Evolutionary conservation across 2,888 invertebrate genomes (phyloP), one percentile per base, ranked within the genome.

Genomic region (Mythimna albipuncta): DNA sequence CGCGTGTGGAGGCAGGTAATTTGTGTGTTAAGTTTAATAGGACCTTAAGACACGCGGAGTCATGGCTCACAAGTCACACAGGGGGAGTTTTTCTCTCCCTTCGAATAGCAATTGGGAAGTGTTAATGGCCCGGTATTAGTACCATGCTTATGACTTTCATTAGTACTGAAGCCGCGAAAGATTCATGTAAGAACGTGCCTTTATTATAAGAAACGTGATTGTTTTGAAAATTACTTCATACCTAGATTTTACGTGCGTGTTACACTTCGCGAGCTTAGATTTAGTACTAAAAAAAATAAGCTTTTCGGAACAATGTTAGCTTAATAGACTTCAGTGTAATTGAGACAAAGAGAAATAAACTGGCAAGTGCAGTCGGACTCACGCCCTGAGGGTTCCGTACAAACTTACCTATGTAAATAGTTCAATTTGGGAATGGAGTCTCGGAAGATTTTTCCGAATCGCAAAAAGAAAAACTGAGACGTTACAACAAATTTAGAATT

Each of bases 61-160:
- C 79, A 78, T 79, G 79, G 67, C 86, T 89, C 88, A 87, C 86
- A 86, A 86, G 89, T 89, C 88, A 87, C 86, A 86, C 85, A 89
- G 86, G 92, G 92, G 92, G 89, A 89, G 88, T 92, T 92, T 93
- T 94, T 93, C 92, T 89, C 91, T 89, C 91, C 93, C 91, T 91
- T 89, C 87, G 82, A 85, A 92, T 87, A 89, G 91, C 91, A 94
- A 94, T 95, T 93, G 91, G 88, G 92, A 93, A 91, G 91, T 94
- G 93, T 92, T 95, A 95, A 95, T 95, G 91, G 92, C 86, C 87
- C 79, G 87, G 91, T 93, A 92, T 94, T 94, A 94, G 91, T 92
- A 86, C 92, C 93, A 93, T 94, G 93, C 93, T 94, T 94, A 95
- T 94, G 93, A 95, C 91, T 94, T 94, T 94, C 94, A 95, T 95